A percentile compares a stretch with the other conserved stretches of the same genome.
phyloP scores from a whole-genome alignment of 2,113 vertebrate genomes.

The Python bivittatus region DNA sequence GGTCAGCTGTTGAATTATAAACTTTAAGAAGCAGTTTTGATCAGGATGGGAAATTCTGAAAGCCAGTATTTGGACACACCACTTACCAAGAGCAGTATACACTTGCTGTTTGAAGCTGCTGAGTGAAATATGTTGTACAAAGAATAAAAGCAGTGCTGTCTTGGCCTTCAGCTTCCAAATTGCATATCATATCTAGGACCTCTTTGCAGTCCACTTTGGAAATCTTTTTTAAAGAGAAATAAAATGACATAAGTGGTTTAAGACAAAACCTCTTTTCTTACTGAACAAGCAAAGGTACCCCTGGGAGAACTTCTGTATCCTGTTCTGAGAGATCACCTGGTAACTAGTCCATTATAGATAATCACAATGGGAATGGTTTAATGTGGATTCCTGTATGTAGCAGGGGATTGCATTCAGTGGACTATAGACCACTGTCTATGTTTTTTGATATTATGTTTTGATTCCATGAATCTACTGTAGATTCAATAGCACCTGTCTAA shows the following conservation, averaged over 20 bases:
- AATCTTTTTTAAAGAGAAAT: conserved; percentile 77
- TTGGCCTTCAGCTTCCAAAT: conserved; percentile 94
- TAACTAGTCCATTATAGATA: neutral
- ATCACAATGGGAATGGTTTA: neutral
- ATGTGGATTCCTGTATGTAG: neutral
- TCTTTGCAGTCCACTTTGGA: conserved; percentile 94
- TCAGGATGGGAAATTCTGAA: neutral
- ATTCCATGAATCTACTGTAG: neutral
- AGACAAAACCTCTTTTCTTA: neutral
- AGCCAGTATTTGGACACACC: neutral
- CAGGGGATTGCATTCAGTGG: neutral
- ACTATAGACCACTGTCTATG: neutral
- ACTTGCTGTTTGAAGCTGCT: conserved; percentile 93
- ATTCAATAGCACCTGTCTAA: too few species aligned
- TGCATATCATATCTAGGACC: conserved; percentile 94
- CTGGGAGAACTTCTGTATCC: neutral
- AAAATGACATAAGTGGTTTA: conserved; percentile 34
- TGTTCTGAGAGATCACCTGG: neutral
- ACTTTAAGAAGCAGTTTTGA: neutral
- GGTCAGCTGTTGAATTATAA: neutral
- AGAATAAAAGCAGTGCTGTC: conserved; percentile 94
- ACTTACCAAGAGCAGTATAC: conserved; percentile 94
- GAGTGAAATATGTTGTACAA: conserved; percentile 95
- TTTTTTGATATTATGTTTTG: neutral
- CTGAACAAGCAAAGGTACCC: neutral